phyloP scores from a whole-genome alignment of 2,888 invertebrate genomes.

The Antheraea yamamai region DNA sequence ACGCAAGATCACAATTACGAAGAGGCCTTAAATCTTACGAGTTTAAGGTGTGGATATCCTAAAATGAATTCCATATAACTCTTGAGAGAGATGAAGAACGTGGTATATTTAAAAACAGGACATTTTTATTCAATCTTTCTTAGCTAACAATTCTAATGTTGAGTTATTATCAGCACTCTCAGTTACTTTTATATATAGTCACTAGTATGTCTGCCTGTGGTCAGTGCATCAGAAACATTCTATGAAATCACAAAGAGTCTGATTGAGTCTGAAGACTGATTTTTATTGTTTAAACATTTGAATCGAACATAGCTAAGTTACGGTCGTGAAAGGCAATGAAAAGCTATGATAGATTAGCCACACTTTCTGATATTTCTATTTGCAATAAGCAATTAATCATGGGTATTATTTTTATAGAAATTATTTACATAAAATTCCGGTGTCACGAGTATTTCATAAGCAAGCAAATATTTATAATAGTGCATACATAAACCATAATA shows the following conservation, averaged over 20 bases:
- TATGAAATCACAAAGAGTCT: background rate
- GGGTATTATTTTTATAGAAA: background rate
- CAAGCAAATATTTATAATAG: background rate
- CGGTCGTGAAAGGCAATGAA: slow-evolving; percentile 63
- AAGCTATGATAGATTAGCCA: slow-evolving; percentile 54
- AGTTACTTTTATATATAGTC: no score
- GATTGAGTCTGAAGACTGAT: background rate
- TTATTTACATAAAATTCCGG: background rate
- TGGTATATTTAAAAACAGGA: no score
- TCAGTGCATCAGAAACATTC: background rate
- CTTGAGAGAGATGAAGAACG: no score
- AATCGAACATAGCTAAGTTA: slow-evolving; percentile 23
- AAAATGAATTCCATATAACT: no score
- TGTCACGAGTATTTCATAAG: background rate
- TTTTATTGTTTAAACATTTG: background rate
- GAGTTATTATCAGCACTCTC: no score
- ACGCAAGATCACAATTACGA: no score
- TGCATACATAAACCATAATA: background rate
- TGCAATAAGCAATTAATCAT: slow-evolving; percentile 27
- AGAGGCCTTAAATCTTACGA: no score
- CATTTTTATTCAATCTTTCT: no score
- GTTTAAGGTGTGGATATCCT: no score
- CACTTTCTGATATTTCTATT: slow-evolving; percentile 59
- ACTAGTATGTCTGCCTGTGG: no score
- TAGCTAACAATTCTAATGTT: no score